Conservation (phyloP, 2,888 invertebrate genomes). For the Tachina fera region DNA sequence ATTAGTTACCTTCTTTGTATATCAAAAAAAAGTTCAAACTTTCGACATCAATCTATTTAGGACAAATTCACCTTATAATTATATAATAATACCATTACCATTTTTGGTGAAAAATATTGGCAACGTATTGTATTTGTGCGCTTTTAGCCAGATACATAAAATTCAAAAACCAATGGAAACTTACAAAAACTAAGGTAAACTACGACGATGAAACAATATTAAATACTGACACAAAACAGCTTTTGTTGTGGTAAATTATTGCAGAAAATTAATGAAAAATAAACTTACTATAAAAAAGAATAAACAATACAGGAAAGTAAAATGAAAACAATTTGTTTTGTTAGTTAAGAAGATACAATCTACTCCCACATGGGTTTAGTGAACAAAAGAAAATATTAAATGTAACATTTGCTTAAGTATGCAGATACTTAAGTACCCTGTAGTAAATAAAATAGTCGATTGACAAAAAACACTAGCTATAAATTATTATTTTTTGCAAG, state of each 20-base stretch:
- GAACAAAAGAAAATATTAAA: slow-evolving; percentile 22
- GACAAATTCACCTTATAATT: too few species aligned
- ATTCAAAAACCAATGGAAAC: background rate
- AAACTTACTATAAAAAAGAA: slow-evolving; percentile 9
- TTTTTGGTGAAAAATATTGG: too few species aligned
- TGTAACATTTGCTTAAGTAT: background rate
- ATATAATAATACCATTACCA: too few species aligned
- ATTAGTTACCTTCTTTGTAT: too few species aligned
- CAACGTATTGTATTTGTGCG: too few species aligned
- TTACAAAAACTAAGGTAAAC: background rate
- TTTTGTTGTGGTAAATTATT: slow-evolving; percentile 44
- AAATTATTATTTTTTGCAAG: too few species aligned
- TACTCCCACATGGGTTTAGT: background rate
- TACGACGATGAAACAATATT: slow-evolving; percentile 28
- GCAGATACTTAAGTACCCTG: too few species aligned
- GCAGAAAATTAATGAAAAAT: slow-evolving; percentile 30
- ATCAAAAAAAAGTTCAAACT: too few species aligned
- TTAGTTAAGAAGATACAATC: background rate
- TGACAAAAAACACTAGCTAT: too few species aligned
- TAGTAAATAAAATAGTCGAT: too few species aligned
- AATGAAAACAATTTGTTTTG: slow-evolving; percentile 11
- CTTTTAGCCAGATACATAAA: background rate
- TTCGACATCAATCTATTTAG: too few species aligned
- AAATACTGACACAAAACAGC: slow-evolving; percentile 45
- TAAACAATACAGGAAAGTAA: background rate